phyloP scores from a whole-genome alignment of 2,113 vertebrate species.

The Numida meleagris region DNA sequence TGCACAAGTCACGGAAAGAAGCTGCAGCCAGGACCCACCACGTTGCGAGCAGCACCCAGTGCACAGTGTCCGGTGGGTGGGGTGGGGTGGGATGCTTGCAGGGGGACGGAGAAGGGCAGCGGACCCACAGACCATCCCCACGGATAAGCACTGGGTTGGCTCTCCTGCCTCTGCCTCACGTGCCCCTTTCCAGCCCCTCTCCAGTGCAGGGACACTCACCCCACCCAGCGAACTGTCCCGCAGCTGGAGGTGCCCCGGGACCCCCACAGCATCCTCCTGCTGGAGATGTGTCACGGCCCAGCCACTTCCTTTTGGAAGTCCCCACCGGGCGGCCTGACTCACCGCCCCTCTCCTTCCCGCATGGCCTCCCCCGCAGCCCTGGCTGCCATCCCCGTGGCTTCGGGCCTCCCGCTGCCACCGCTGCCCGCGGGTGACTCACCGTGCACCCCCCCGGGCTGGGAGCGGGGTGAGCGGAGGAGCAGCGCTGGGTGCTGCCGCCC shows the following conservation, averaged over 20 bases:
- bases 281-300: neutral
- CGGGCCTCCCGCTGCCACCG: neutral
- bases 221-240: neutral
- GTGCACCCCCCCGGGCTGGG: neutral
- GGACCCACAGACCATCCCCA: neutral
- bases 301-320: constrained; percentile 24
- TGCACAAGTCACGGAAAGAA: neutral
- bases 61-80: neutral
- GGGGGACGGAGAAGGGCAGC: neutral
- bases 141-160: neutral
- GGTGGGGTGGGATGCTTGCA: neutral
- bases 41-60: neutral
- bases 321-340: neutral
- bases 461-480: neutral
- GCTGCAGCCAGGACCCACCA: neutral
- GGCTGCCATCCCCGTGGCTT: neutral
- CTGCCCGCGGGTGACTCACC: neutral
- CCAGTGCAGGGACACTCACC: too few relatives aligned
- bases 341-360: neutral
- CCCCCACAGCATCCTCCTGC: neutral
- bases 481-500: neutral
- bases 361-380: neutral
- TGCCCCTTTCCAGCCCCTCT: neutral
- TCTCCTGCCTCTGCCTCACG: neutral
- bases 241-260: neutral